Percentiles rank a stretch among this genome's conserved stretches.
Conservation (phyloP, 2,888 invertebrate genomes). For the Keiferia lycopersicella region DNA sequence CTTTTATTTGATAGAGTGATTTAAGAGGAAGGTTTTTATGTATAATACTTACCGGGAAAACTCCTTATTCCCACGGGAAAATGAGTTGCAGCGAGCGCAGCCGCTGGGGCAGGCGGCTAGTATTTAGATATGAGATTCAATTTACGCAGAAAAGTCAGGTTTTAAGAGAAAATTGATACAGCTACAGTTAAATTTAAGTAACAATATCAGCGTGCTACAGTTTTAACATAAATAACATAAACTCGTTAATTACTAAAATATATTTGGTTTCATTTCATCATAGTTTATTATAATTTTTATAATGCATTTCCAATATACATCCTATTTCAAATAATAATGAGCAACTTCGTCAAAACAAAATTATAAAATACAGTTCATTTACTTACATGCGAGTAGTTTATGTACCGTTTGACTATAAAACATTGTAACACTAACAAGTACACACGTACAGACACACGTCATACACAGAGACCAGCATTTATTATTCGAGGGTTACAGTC, state of each 20-base stretch:
- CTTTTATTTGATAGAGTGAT: too few relatives aligned
- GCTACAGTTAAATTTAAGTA: not conserved
- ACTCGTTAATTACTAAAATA: not conserved
- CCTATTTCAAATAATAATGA: constrained; percentile 3
- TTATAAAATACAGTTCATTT: constrained; percentile 13
- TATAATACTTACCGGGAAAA: too few relatives aligned
- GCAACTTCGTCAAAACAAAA: constrained; percentile 16
- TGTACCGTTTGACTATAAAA: not conserved
- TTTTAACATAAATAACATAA: not conserved
- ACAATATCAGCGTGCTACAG: not conserved
- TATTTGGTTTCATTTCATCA: constrained; percentile 13
- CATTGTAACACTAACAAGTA: constrained; percentile 9
- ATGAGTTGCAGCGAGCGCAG: too few relatives aligned
- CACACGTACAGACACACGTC: not conserved
- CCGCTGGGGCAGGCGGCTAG: too few relatives aligned
- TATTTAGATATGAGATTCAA: not conserved
- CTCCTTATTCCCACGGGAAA: too few relatives aligned
- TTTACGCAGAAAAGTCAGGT: not conserved
- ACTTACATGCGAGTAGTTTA: not conserved
- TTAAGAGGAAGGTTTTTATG: too few relatives aligned
- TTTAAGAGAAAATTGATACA: not conserved
- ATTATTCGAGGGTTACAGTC: not conserved
- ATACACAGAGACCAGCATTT: not conserved
- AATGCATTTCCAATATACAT: constrained; percentile 13
- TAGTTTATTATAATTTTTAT: not conserved